A percentile compares a stretch with the other conserved stretches of the same genome.
Conservation (phyloP, 2,888 invertebrate species). For the Sussaba pulchella region DNA sequence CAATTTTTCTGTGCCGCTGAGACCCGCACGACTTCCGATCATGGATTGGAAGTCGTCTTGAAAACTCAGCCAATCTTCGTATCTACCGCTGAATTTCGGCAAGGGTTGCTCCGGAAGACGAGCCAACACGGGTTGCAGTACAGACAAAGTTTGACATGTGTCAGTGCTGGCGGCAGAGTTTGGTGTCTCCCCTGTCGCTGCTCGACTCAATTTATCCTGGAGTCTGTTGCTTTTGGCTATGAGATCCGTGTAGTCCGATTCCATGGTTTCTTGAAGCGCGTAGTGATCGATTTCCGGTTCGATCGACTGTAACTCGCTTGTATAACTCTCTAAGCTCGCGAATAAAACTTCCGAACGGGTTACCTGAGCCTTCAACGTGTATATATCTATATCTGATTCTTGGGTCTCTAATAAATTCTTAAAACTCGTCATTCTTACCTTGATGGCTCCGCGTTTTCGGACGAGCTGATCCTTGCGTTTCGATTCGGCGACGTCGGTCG, state of each 20-base stretch:
- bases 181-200: too few species aligned
- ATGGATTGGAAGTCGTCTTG: slow-evolving; percentile 63
- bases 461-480: slow-evolving; percentile 23
- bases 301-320: slow-evolving; percentile 1
- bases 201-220: not conserved
- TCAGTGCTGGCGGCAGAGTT: not conserved
- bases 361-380: not conserved
- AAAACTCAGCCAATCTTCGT: slow-evolving; percentile 67
- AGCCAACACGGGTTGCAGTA: not conserved
- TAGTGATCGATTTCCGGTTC: slow-evolving; percentile 1
- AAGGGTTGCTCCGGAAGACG: slow-evolving; percentile 58
- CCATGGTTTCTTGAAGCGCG: not conserved
- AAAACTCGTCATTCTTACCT: too few species aligned
- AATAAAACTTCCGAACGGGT: not conserved
- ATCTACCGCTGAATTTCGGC: slow-evolving; percentile 64
- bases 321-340: not conserved
- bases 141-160: not conserved
- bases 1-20: slow-evolving; percentile 59
- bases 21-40: slow-evolving; percentile 53
- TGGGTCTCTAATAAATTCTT: slow-evolving; percentile 9
- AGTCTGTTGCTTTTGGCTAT: not conserved
- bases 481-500: not conserved
- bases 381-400: not conserved
- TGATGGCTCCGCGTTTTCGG: too few species aligned
- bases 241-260: not conserved